Percentiles rank a stretch among this genome's conserved stretches.
Conservation (phyloP, 2,888 invertebrate genomes). For the Punctoribates punctum region DNA sequence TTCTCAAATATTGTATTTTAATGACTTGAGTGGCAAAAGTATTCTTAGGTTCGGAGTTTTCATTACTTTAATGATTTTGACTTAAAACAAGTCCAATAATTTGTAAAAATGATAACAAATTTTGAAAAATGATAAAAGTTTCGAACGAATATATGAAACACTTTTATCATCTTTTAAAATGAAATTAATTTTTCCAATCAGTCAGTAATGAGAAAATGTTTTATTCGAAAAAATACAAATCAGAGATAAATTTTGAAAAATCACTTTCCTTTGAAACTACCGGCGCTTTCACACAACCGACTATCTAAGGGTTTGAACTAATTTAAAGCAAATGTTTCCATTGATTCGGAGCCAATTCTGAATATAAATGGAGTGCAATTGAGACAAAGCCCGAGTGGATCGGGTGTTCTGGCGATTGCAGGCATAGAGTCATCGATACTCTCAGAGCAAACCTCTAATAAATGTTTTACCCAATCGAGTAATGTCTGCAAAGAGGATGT, state of each 20-base stretch:
- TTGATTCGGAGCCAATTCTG: too few species aligned
- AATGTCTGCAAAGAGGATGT: neutral
- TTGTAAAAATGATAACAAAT: neutral
- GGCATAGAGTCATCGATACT: neutral
- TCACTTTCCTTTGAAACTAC: neutral
- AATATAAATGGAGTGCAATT: slow-evolving; percentile 5
- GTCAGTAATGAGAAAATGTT: neutral
- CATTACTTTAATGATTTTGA: too few species aligned
- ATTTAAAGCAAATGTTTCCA: too few species aligned
- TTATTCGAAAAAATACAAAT: neutral
- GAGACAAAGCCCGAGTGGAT: neutral
- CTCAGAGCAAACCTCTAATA: slow-evolving; percentile 21
- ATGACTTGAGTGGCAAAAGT: too few species aligned
- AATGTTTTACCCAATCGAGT: neutral
- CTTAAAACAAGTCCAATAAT: neutral
- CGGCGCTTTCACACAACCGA: slow-evolving; percentile 17
- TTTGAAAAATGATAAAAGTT: neutral
- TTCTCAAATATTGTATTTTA: too few species aligned
- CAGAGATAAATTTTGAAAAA: neutral
- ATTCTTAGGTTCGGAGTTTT: too few species aligned
- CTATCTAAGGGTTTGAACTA: neutral
- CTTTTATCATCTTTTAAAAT: too few species aligned
- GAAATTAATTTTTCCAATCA: too few species aligned
- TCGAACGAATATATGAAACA: too few species aligned
- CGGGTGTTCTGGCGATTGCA: neutral